Base-by-base conservation (phyloP, 2,888 invertebrate species). In the Zootermopsis nevadensis region DNA sequence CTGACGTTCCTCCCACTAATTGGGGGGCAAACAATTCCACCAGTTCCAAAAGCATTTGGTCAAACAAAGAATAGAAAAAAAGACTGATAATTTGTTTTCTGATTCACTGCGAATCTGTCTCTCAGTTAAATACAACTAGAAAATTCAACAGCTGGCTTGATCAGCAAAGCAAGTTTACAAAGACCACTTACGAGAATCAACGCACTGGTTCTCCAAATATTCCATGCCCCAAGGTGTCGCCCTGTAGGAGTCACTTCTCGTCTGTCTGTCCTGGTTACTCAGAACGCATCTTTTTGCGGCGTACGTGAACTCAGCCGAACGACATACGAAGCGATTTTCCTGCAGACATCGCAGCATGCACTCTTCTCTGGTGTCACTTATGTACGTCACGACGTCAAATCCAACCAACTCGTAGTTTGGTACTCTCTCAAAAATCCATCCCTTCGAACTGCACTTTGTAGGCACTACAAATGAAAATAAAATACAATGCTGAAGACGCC, bases 191-290 rank as follows among this genome's bases (percentile, higher is more conserved):
- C 93, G 91, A 87, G 93, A 92, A 87, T 93, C 92, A 85, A 92
- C 90, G 89, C 97, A 97, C 87, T 96, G 94, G 89, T 95, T 96
- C 89, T 96, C 96, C 86, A 97, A 93, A 88, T 97, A 97, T 87
- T 96, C 95, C 48, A 96, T 94, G 86, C 94, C 93, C 87, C 93
- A 93, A 87, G 93, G 93, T 2, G 95, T 93, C 7, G 94, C 94
- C 60, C 84, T 91, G 89, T 95, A 97, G 4, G 95, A 93, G 87
- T 94, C 95, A 0, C 96, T 95, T 86, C 94, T 93, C 0, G 94
- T 93, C 87, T 94, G 93, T 87, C 95, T 93, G 88, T 95, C 95
- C 86, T 94, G 93, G 81, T 91, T 90, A 88, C 94, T 95, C 53
- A 97, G 90, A 19, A 93, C 90, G 88, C 97, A 97, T 85, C 42